These are phyloP conservation scores for Phoxinus phoxinus DNA, from an alignment of 2,113 vertebrate genomes.

Conservation along the genomic window DNA sequence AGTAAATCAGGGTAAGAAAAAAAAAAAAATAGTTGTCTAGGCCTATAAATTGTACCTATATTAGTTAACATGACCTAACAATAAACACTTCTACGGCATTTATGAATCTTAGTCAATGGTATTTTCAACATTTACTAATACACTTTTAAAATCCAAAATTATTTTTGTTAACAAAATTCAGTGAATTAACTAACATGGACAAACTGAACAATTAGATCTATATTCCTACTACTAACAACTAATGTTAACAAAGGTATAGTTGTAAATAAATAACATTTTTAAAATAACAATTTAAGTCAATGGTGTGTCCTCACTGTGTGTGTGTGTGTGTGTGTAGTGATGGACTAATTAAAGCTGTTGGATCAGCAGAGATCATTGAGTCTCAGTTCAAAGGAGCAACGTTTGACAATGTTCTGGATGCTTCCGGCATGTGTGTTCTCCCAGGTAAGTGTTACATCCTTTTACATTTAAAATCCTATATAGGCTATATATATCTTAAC, in stretches of 20 bases:
- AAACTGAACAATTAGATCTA: too few species aligned
- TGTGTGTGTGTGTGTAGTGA: conserved; percentile 74
- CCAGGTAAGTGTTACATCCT: conserved; percentile 81
- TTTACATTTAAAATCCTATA: not conserved
- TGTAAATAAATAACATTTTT: not conserved
- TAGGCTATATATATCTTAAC: not conserved
- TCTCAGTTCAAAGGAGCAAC: conserved; percentile 75
- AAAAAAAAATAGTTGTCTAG: too few species aligned
- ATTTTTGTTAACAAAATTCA: too few species aligned
- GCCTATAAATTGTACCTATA: too few species aligned
- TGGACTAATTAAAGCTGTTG: conserved; percentile 86
- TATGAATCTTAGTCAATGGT: too few species aligned
- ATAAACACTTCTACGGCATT: too few species aligned
- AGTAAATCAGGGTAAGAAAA: too few species aligned
- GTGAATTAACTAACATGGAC: too few species aligned
- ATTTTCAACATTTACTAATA: too few species aligned
- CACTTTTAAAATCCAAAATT: too few species aligned
- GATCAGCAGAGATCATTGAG: conserved; percentile 78
- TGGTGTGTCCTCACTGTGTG: not conserved
- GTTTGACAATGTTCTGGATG: conserved; percentile 89
- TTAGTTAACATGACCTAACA: too few species aligned
- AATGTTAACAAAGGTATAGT: not conserved
- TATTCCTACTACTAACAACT: too few species aligned
- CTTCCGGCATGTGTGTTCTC: conserved; percentile 89
- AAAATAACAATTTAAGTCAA: not conserved